Percentiles rank a stretch among this genome's conserved stretches.
Evolutionary conservation across 2,888 invertebrate genomes (phyloP).

Genomic region (Chrysodeixis includens): DNA sequence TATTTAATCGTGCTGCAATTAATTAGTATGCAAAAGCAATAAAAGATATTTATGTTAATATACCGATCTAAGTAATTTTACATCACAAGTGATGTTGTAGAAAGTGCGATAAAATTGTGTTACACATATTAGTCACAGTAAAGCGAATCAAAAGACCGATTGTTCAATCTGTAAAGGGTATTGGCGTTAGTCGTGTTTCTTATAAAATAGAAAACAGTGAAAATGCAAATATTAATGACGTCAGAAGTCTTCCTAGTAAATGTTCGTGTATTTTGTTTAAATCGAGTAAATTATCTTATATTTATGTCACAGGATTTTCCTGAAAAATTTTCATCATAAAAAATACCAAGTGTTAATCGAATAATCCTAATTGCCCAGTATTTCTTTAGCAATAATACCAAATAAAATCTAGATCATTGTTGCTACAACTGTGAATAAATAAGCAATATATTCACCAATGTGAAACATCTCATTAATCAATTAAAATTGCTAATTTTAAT

Average conservation of each 20-base stretch:
- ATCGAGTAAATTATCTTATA: too few species aligned
- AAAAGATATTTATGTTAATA: slow-evolving; percentile 38
- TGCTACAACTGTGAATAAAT: background rate
- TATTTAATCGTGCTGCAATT: slow-evolving; percentile 26
- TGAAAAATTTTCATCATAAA: too few species aligned
- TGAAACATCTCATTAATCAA: background rate
- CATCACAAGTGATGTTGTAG: slow-evolving; percentile 53
- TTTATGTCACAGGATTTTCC: too few species aligned
- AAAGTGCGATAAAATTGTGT: slow-evolving; percentile 57
- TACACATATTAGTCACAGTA: slow-evolving; percentile 56
- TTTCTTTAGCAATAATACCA: too few species aligned
- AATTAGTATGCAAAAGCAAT: slow-evolving; percentile 44
- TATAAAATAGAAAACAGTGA: background rate
- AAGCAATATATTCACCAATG: background rate
- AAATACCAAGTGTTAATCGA: too few species aligned
- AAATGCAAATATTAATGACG: background rate
- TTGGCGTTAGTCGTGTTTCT: slow-evolving; percentile 20
- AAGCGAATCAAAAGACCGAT: slow-evolving; percentile 27
- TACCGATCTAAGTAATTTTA: slow-evolving; percentile 44
- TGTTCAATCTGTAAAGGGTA: slow-evolving; percentile 40
- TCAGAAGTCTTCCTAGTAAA: too few species aligned
- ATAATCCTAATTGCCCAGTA: too few species aligned
- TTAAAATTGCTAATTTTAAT: background rate
- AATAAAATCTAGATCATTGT: background rate
- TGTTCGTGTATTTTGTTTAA: too few species aligned